Evolutionary conservation across 2,797 vertebrate species (phyloP), one percentile per base, ranked within the genome.

Genomic region (Gallinago stenura): DNA sequence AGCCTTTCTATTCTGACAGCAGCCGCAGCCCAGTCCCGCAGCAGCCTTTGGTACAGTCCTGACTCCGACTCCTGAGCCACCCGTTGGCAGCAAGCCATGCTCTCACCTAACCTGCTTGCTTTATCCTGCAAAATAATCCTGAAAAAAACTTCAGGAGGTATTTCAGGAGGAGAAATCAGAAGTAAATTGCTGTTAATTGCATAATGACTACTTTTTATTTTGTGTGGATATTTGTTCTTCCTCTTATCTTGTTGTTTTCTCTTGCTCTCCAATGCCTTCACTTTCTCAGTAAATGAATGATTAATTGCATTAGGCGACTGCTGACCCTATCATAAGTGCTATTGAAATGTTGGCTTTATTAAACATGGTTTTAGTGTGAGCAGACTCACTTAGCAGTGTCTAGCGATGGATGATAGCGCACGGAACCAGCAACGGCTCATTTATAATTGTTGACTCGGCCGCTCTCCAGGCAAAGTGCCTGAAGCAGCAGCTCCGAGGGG

Each of bases 1-100:
- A 1, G n/a, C 9, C 41, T 18, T 43, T 37, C 17, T 21, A 1
- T 10, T 48, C 37, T 21, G 39, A 5, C 19, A 43, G 25, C 1
- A 7, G 14, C 35, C 1, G 0, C 69, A 6, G 48, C 0, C 21
- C 71, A n/a, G 8, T 0, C 2, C 17, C 73, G 6, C 61, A 4
- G 24, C 1, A 5, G 46, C 48, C n/a, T 43, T 21, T 37, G 45
- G 8, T 1, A 0, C 1, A 16, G 39, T 0, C 30, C 51, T 3
- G 28, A 22, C 15, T 18, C 20, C 17, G 25, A 7, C 41, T 28
- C 7, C 81, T 5, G 77, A 43, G 13, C 7, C 1, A 3, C 0
- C 15, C 45, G 13, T 5, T 9, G 61, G 57, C 82, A n/a, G 64
- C 0, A 9, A 8, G 54, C 4, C 1, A 5, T 8, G 81, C 58